Base-by-base conservation (phyloP, 2,113 vertebrate genomes). In the Hippocampus comes region DNA sequence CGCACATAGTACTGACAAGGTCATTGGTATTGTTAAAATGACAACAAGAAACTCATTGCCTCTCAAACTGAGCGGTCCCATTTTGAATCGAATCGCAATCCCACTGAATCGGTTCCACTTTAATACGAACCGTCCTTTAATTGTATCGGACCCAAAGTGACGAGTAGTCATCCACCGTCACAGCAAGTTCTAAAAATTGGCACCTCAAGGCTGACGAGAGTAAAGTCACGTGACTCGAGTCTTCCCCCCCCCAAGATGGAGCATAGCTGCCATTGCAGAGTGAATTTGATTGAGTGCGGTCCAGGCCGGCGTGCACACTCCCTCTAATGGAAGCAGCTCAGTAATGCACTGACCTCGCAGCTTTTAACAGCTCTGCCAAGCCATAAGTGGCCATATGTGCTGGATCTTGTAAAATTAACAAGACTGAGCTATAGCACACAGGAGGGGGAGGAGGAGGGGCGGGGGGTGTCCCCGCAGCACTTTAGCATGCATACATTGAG, bases 371-470 rank as follows among this genome's bases (percentile, higher is more conserved):
- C 81, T 42, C 84, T 84, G 80, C 82, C 85, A 86, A 82, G 84
- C 76, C 77, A 87, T 89, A 90, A 90, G 89, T 88, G 88, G 84
- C 87, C 90, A 85, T 85, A 87, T 81, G 88, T 48, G 64, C 80
- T 86, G 81, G 84, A 88, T 91, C 87, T 91, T 90, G 88, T 92
- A 83, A 89, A 91, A 91, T 90, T 87, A 92, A 92, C 88, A 83
- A 85, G 89, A 87, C 80, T 80, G 77, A 78, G 85, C 76, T 51
- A 71, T 51, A 72, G 75, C 70, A 23, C 61, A 42, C 34, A 41
- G 20, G 27, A 30, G 25, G 25, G 25, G 34, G 34, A 34, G 34
- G 34, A 34, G 34, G 34, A 34, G 0, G 34, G 17, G 78, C 72
- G 74, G 73, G 64, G 72, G 63, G 78, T 59, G 64, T 72, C 71